Evolutionary conservation across 2,888 invertebrate species (phyloP).

Genomic region (Eupithecia exiguata): DNA sequence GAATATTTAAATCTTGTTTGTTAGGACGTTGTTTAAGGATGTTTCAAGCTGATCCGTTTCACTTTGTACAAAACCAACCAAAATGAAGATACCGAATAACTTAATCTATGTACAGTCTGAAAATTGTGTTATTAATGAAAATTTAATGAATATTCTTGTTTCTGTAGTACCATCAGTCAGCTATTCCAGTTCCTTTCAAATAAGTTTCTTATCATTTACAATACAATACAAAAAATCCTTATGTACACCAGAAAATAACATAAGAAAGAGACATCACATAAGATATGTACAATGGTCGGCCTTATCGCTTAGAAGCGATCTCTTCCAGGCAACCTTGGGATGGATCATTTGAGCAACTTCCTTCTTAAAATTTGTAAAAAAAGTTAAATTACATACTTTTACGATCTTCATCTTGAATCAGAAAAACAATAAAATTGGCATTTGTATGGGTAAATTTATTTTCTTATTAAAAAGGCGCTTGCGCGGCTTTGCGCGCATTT

Average conservation of each 20-base stretch:
- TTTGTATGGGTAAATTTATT: neutral
- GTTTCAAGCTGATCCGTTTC: neutral
- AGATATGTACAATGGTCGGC: no score
- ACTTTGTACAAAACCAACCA: neutral
- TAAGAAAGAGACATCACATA: no score
- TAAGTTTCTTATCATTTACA: neutral
- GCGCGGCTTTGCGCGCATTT: no score
- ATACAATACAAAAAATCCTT: no score
- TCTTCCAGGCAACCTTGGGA: no score
- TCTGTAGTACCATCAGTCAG: no score
- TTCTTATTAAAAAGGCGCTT: no score
- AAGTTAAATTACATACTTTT: no score
- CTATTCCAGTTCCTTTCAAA: neutral
- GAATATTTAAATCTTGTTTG: conserved; percentile 40
- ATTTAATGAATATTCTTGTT: neutral
- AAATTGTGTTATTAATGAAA: neutral
- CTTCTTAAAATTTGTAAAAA: neutral
- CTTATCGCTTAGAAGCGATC: no score
- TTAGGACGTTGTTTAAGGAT: conserved; percentile 7
- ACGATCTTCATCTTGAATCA: neutral
- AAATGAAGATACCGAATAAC: neutral
- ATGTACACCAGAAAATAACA: no score
- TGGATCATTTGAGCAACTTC: neutral
- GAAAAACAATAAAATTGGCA: neutral
- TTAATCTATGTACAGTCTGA: neutral